These are phyloP conservation scores for Gnathonemus longibarbis DNA, from an alignment of 2,113 vertebrate genomes.

Conservation along the genomic window DNA sequence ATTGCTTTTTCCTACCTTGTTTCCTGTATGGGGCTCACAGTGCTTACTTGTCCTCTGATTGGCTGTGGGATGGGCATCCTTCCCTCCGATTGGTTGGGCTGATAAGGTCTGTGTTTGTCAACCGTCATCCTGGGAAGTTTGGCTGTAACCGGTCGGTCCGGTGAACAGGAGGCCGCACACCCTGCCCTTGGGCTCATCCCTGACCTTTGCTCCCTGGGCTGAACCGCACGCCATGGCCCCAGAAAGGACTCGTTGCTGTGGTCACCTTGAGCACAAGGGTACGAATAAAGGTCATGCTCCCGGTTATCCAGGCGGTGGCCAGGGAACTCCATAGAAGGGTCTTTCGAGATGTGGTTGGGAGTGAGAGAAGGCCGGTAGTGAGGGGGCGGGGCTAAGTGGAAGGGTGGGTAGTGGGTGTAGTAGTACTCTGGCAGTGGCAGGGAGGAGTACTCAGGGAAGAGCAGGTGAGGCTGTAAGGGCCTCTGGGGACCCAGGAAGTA, in stretches of 20 bases:
- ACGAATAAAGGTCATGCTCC: constrained; percentile 56
- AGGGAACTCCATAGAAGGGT: constrained; percentile 54
- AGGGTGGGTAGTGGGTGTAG: constrained; percentile 70
- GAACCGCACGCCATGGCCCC: constrained; percentile 34
- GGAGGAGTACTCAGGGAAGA: constrained; percentile 52
- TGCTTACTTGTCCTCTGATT: constrained; percentile 40
- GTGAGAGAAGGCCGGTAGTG: constrained; percentile 73
- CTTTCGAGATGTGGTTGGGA: constrained; percentile 42
- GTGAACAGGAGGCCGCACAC: constrained; percentile 82
- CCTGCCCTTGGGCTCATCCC: constrained; percentile 83
- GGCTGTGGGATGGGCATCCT: constrained; percentile 33
- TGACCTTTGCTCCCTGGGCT: constrained; percentile 60
- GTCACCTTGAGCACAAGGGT: constrained; percentile 26
- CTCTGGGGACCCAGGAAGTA: constrained; percentile 72
- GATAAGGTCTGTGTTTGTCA: constrained; percentile 35
- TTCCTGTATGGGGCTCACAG: not conserved
- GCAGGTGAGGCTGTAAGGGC: constrained; percentile 68
- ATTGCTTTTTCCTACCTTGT: constrained; percentile 35
- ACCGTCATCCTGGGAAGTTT: constrained; percentile 70
- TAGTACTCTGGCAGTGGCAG: constrained; percentile 64
- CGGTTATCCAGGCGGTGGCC: constrained; percentile 54
- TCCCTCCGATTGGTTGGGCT: constrained; percentile 51
- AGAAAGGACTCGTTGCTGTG: constrained; percentile 50
- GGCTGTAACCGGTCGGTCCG: constrained; percentile 76
- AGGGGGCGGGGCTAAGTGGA: constrained; percentile 61